Conservation (phyloP, 2,797 vertebrate species). For the Acrossocheilus fasciatus region DNA sequence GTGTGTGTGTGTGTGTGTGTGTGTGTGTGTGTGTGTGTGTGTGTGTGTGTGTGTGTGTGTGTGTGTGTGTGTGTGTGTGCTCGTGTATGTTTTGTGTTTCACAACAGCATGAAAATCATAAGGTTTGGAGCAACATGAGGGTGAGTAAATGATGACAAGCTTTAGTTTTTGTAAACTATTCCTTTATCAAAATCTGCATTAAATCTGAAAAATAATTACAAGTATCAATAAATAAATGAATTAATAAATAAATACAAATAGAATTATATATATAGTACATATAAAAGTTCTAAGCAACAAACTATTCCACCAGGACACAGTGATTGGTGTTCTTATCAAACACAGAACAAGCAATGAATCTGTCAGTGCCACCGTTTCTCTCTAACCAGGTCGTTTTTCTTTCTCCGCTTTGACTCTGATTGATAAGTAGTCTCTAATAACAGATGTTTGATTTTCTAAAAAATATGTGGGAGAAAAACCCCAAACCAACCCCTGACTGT, state of each 20-base stretch:
- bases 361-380: neutral
- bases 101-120: neutral
- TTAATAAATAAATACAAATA: no score
- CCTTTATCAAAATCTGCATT: neutral
- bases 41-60: no score
- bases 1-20: no score
- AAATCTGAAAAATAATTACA: neutral
- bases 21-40: no score
- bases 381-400: neutral
- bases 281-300: neutral
- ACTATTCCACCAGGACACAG: neutral
- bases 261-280: neutral
- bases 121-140: neutral
- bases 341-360: neutral
- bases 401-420: neutral
- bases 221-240: neutral
- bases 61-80: no score
- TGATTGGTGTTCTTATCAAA: neutral
- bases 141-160: neutral
- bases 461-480: conserved; percentile 23
- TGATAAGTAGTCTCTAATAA: conserved; percentile 34
- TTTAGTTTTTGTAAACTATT: neutral
- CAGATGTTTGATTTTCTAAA: conserved; percentile 23
- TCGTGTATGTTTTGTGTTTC: neutral
- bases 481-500: conserved; percentile 63